phyloP scores from a whole-genome alignment of 2,797 vertebrate genomes.

The Takifugu rubripes region DNA sequence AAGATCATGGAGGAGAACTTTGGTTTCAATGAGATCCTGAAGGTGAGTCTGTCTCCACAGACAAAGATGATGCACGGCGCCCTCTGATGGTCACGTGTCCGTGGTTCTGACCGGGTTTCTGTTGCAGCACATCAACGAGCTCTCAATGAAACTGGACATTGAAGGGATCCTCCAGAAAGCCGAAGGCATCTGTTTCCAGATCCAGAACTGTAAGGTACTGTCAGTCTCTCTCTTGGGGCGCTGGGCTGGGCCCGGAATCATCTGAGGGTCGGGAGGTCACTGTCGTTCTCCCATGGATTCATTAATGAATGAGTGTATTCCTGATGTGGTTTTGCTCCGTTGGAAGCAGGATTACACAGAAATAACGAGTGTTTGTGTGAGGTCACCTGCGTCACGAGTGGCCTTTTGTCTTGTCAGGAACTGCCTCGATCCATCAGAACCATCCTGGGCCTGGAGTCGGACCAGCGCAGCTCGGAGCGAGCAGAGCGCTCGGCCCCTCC shows the following conservation, averaged over 20 bases:
- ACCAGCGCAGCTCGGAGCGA: conserved; percentile 61
- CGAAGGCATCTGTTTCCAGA: conserved; percentile 91
- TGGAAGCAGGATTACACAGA: too few relatives aligned
- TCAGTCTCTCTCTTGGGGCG: not conserved
- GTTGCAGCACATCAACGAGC: conserved; percentile 92
- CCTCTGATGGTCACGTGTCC: not conserved
- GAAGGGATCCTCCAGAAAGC: conserved; percentile 91
- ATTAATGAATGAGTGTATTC: too few relatives aligned
- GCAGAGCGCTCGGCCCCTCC: conserved; percentile 55
- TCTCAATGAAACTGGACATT: conserved; percentile 95
- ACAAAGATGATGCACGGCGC: not conserved
- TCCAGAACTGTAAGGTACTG: conserved; percentile 87
- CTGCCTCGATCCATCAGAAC: conserved; percentile 83
- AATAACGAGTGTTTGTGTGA: too few relatives aligned
- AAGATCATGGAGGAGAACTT: conserved; percentile 97
- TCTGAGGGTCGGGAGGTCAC: not conserved
- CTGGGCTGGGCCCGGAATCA: not conserved
- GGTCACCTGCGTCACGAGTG: not conserved
- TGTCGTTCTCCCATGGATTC: too few relatives aligned
- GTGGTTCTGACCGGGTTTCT: not conserved
- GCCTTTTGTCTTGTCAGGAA: conserved; percentile 72
- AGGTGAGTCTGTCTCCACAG: conserved; percentile 68
- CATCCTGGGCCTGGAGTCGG: conserved; percentile 81
- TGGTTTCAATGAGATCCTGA: conserved; percentile 97
- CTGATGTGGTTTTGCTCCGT: too few relatives aligned